phyloP scores from a whole-genome alignment of 2,888 invertebrate genomes.

The Tenthredo mesomela region DNA sequence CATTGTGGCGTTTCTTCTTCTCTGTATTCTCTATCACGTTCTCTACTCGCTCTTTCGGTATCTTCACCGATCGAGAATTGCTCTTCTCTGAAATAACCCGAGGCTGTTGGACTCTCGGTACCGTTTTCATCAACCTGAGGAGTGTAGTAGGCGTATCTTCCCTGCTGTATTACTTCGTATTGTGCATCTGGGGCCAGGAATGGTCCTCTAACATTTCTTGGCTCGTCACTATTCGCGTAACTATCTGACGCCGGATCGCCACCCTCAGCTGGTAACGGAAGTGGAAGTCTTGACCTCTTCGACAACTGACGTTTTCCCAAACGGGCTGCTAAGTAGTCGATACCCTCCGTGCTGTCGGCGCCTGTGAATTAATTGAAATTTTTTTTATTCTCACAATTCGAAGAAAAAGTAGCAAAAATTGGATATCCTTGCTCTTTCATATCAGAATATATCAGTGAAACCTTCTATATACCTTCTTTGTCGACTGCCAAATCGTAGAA shows the following conservation, averaged over 20 bases:
- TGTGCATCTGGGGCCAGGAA: conserved; percentile 83
- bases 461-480: conserved; percentile 73
- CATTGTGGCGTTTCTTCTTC: conserved; percentile 78
- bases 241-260: conserved; percentile 66
- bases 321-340: conserved; percentile 81
- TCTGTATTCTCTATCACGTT: conserved; percentile 78
- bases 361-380: conserved; percentile 57
- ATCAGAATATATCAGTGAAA: not conserved
- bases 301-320: conserved; percentile 82
- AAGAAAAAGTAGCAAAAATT: conserved; percentile 51
- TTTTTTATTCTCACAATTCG: not conserved
- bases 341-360: conserved; percentile 76
- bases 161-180: conserved; percentile 82
- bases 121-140: conserved; percentile 69
- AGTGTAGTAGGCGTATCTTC: conserved; percentile 70
- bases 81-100: conserved; percentile 57
- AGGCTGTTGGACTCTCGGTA: conserved; percentile 65
- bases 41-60: conserved; percentile 65
- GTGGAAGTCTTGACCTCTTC: conserved; percentile 80
- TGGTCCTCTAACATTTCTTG: conserved; percentile 74
- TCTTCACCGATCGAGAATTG: conserved; percentile 64
- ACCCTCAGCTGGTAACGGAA: conserved; percentile 67
- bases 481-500: conserved; percentile 81
- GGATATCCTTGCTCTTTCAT: conserved; percentile 60
- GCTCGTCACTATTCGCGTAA: conserved; percentile 68